Base-by-base conservation (phyloP, 2,797 vertebrate genomes). In the Echiichthys vipera region DNA sequence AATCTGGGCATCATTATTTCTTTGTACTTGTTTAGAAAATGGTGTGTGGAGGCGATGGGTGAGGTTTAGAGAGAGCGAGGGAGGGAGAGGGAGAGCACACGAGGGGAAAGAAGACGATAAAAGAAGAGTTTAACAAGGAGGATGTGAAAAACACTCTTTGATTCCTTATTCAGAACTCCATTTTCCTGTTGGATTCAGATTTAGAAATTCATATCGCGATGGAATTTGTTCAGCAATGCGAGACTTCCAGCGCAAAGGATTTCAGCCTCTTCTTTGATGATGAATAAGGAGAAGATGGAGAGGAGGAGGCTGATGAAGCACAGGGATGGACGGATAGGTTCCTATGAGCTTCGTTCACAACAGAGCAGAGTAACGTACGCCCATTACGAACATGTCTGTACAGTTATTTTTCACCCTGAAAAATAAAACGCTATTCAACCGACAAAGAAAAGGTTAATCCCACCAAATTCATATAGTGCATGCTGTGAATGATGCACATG, bases 201-300 rank as follows among this genome's bases (percentile, higher is more conserved):
- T 90, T 40, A 84, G 83, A 86, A 86, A 90, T 86, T 87, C 81
- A 91, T 84, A 55, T 81, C 56, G 2, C 71, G 87, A 90, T 90
- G 84, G 83, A 83, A 85, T 86, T 75, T 84, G 82, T 77, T 83
- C 84, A 53, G 80, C 78, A 71, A 74, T 54, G 79, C 47, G 37
- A 88, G 84, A 87, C 77, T 75, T 72, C 39, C 65, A 66, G 73
- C 55, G 36, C 71, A 32, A 37, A 84, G 64, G 75, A 68, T 79
- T 77, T 55, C 71, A 2, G 56, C 65, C 51, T 59, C 25, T 46
- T 64, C 79, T 86, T 73, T 90, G 84, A 87, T 79, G 77, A 78
- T 55, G 69, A 62, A 40, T 32, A 68, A 63, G 64, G 18, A 66
- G 55, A 62, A 43, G 71, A 75, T 20, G 73, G 46, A 74, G 78